phyloP scores from a whole-genome alignment of 2,113 vertebrate genomes.

The Corythaeola cristata region DNA sequence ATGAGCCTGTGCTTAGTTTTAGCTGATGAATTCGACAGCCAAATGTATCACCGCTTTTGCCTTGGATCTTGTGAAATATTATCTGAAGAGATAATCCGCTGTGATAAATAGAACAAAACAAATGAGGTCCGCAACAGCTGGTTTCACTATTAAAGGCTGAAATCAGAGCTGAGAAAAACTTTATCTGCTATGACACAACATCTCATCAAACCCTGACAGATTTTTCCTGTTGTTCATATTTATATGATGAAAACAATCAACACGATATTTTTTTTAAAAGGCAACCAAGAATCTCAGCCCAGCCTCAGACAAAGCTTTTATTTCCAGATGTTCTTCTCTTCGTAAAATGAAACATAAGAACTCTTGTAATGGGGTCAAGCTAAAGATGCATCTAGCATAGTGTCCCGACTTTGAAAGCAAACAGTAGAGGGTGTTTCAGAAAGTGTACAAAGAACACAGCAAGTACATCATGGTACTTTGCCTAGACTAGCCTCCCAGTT shows the following conservation, averaged over 20 bases:
- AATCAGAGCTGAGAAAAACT: conserved; percentile 71
- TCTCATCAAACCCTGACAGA: conserved; percentile 69
- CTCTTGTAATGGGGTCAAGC: not conserved
- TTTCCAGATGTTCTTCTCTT: conserved; percentile 61
- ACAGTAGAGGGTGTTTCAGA: not conserved
- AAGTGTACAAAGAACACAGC: not conserved
- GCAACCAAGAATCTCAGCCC: conserved; percentile 38
- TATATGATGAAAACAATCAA: conserved; percentile 71
- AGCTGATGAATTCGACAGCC: conserved; percentile 5
- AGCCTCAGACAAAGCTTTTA: conserved; percentile 34
- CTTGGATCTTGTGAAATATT: conserved; percentile 36
- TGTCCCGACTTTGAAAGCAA: not conserved
- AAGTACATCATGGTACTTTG: not conserved
- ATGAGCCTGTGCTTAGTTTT: not conserved
- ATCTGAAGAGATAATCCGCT: conserved; percentile 3
- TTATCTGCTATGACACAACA: conserved; percentile 68
- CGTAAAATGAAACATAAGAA: not conserved
- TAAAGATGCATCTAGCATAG: not conserved
- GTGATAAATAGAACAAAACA: conserved; percentile 56
- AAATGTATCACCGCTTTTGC: not conserved
- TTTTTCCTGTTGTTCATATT: conserved; percentile 74
- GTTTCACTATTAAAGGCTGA: conserved; percentile 54
- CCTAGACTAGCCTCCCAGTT: not conserved
- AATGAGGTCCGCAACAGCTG: conserved; percentile 51
- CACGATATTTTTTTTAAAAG: conserved; percentile 23